Evolutionary conservation across 2,888 invertebrate species (phyloP).

Genomic region (Meiosimyza platycephala): DNA sequence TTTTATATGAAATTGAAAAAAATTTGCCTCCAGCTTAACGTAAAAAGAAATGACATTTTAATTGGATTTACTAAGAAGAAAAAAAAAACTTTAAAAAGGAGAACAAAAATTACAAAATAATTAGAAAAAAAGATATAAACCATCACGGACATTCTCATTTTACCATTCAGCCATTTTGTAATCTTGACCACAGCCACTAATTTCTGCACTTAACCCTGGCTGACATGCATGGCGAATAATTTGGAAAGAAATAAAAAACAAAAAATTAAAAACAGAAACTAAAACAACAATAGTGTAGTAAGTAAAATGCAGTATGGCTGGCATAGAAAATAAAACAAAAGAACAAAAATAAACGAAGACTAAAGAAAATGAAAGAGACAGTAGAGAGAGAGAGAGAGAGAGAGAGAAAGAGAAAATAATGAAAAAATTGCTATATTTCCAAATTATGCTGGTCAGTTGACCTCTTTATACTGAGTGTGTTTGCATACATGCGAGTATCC

Average conservation of each 20-base stretch:
- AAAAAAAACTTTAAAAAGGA: neutral
- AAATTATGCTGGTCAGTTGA: slow-evolving; percentile 21
- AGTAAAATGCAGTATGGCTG: too few species aligned
- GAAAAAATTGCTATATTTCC: neutral
- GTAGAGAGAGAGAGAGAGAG: too few species aligned
- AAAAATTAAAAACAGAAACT: slow-evolving; percentile 8
- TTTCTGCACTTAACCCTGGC: slow-evolving; percentile 19
- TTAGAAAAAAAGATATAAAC: neutral
- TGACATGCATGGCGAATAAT: slow-evolving; percentile 2
- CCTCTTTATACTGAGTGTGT: slow-evolving; percentile 20
- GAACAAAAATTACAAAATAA: neutral
- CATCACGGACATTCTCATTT: neutral
- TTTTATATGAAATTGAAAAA: neutral
- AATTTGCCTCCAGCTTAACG: slow-evolving; percentile 32
- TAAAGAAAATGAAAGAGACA: neutral
- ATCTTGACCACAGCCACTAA: slow-evolving; percentile 2
- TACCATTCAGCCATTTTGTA: slow-evolving; percentile 8
- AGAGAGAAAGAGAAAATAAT: neutral
- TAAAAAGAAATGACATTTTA: slow-evolving; percentile 47
- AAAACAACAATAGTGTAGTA: neutral
- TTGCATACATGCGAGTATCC: neutral
- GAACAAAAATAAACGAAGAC: neutral
- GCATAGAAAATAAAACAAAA: too few species aligned
- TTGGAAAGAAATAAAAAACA: neutral
- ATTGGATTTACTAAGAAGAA: slow-evolving; percentile 44